Conservation (phyloP, 2,888 invertebrate species). For the Rhodophaea formosa region DNA sequence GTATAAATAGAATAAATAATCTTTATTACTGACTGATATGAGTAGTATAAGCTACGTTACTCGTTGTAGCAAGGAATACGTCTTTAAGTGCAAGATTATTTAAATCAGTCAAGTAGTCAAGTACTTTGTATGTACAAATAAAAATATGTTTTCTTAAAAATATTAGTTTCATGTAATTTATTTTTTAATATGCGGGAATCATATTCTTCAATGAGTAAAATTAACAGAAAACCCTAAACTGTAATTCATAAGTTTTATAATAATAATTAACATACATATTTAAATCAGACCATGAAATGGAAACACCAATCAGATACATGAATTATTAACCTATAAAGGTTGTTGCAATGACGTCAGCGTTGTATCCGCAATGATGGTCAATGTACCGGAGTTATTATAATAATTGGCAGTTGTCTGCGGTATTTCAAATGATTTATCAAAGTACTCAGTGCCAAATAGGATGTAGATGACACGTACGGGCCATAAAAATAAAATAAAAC, state of each 20-base stretch:
- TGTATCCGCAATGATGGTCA: slow-evolving; percentile 3
- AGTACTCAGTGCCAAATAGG: not conserved
- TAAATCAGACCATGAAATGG: not conserved
- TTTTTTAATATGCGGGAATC: no score
- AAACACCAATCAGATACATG: not conserved
- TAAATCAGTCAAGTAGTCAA: no score
- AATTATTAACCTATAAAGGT: not conserved
- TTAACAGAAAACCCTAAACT: no score
- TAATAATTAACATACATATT: not conserved
- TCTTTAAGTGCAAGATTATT: no score
- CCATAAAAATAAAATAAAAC: not conserved
- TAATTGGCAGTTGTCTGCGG: not conserved
- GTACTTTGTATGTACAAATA: no score
- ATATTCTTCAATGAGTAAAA: no score
- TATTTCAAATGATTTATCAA: not conserved
- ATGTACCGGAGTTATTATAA: slow-evolving; percentile 4
- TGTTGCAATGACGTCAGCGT: not conserved
- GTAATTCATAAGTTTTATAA: not conserved
- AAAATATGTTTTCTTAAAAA: no score
- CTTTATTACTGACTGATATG: no score
- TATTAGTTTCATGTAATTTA: no score
- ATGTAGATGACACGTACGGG: not conserved
- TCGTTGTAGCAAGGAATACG: no score
- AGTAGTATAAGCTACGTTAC: no score
- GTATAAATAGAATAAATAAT: no score